Conservation (phyloP, 2,797 vertebrate species). For the Uromys caudimaculatus region DNA sequence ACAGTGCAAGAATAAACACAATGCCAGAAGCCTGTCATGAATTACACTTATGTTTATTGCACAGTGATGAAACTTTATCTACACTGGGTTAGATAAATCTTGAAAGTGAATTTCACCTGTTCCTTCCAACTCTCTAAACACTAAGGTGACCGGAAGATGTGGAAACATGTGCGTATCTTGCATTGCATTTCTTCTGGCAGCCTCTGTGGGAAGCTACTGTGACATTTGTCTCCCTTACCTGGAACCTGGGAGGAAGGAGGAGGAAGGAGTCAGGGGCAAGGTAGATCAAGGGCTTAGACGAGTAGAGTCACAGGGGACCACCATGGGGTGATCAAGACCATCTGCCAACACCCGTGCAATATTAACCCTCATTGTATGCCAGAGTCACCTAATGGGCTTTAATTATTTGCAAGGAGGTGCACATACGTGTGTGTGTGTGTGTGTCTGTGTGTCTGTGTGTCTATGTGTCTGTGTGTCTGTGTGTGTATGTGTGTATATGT, state of each 20-base stretch:
- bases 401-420: neutral
- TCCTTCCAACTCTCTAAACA: neutral
- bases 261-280: neutral
- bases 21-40: neutral
- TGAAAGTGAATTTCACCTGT: slow-evolving; percentile 30
- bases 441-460: neutral
- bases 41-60: slow-evolving; percentile 11
- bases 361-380: neutral
- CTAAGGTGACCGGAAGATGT: neutral
- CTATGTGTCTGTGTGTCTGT: neutral
- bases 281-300: neutral
- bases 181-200: neutral
- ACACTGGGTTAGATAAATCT: neutral
- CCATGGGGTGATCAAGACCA: neutral
- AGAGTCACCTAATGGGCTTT: neutral
- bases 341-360: no score
- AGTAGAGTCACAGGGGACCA: neutral
- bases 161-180: neutral
- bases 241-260: neutral
- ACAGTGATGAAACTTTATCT: neutral
- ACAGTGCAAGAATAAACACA: neutral
- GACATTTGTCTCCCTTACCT: neutral
- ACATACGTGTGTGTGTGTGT: neutral
- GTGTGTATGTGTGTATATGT: neutral
- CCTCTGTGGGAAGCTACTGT: neutral